Conservation (phyloP, 2,797 vertebrate species). For the Brotula barbata region DNA sequence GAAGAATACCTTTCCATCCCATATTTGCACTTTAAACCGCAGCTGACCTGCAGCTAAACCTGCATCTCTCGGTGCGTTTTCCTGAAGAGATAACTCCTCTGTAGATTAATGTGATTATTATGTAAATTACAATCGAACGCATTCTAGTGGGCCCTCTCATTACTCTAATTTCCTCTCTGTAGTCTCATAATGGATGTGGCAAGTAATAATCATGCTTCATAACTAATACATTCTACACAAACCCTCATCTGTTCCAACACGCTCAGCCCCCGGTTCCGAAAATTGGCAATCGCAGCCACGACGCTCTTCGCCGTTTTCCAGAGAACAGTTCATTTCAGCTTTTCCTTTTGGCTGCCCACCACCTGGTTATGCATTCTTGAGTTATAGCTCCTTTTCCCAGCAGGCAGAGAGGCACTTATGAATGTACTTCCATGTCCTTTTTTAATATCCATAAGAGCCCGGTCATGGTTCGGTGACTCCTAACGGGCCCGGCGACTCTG, state of each 20-base stretch:
- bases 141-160: conserved; percentile 46
- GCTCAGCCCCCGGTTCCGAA: conserved; percentile 35
- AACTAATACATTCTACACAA: conserved; percentile 43
- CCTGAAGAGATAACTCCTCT: conserved; percentile 25
- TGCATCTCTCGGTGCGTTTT: conserved; percentile 33
- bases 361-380: conserved; percentile 47
- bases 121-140: conserved; percentile 46
- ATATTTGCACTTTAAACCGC: no score
- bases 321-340: conserved; percentile 41
- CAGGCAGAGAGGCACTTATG: conserved; percentile 37
- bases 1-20: no score
- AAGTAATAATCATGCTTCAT: conserved; percentile 43
- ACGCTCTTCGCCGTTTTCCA: conserved; percentile 49
- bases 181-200: conserved; percentile 37
- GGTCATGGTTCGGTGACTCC: conserved; percentile 43
- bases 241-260: conserved; percentile 25
- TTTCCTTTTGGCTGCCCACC: conserved; percentile 37
- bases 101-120: conserved; percentile 55
- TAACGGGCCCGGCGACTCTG: conserved; percentile 39
- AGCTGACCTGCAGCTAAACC: no score
- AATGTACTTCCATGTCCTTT: conserved; percentile 56
- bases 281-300: conserved; percentile 25
- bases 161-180: conserved; percentile 46
- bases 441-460: conserved; percentile 52
- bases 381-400: conserved; percentile 25